Conservation (phyloP, 1,140 invertebrate species). For the Psilanteris sp. region DNA sequence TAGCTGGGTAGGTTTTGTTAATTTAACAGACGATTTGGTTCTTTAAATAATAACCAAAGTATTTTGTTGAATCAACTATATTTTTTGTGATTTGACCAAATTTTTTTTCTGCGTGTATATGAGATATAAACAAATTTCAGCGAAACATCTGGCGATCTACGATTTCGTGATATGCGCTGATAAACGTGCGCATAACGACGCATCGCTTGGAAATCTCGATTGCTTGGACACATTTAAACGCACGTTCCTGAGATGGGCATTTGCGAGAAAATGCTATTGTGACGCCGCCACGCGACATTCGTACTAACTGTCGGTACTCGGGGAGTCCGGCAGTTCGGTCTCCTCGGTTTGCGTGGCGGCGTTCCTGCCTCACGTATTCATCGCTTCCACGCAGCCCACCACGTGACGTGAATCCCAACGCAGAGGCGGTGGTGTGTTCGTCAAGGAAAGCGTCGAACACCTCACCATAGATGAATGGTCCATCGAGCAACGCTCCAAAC, state of each 20-base stretch:
- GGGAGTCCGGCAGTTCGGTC: constrained; percentile 59
- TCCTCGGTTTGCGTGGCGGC: constrained; percentile 78
- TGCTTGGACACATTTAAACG: no score
- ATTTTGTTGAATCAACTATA: no score
- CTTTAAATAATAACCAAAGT: no score
- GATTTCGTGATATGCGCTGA: no score
- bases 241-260: constrained; percentile 17
- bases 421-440: constrained; percentile 74
- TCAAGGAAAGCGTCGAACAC: constrained; percentile 75
- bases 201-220: no score
- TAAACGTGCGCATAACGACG: no score
- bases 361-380: constrained; percentile 76
- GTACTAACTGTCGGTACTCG: constrained; percentile 76
- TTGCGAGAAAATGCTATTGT: constrained; percentile 24
- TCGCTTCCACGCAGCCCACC: constrained; percentile 58
- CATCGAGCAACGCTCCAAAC: constrained; percentile 75
- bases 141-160: no score
- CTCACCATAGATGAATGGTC: constrained; percentile 75
- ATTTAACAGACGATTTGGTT: no score
- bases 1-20: no score
- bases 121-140: no score
- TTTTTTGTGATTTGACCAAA: no score
- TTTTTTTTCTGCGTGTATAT: no score
- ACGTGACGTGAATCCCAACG: constrained; percentile 74
- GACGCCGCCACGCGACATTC: constrained; percentile 75